Evolutionary conservation across 53 echinoderm and acorn worm genomes (phyloP).

Genomic region (Mesocentrotus franciscanus): DNA sequence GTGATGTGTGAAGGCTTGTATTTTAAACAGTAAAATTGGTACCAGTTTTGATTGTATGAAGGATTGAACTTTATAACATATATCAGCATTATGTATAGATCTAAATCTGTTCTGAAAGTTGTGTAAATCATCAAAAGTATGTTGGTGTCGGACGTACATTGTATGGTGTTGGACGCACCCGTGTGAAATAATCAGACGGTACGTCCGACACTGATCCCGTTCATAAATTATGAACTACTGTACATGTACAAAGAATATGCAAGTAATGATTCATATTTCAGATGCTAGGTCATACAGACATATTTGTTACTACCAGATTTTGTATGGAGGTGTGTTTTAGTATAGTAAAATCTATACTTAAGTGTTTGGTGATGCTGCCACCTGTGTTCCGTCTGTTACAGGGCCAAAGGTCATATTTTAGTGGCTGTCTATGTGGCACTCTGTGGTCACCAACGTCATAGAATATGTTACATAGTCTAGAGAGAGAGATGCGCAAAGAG

Average conservation of each 20-base stretch:
- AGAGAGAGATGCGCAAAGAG: too few species aligned
- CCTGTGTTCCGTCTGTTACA: too few species aligned
- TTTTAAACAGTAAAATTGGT: too few species aligned
- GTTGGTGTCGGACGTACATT: constrained; percentile 28
- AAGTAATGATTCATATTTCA: constrained; percentile 27
- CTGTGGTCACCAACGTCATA: too few species aligned
- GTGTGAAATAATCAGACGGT: constrained; percentile 23
- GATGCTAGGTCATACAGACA: constrained; percentile 1
- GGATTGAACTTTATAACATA: constrained; percentile 27
- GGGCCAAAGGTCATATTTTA: too few species aligned
- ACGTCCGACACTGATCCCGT: constrained; percentile 18
- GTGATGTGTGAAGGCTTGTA: too few species aligned
- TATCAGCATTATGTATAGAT: constrained; percentile 18
- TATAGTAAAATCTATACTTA: too few species aligned
- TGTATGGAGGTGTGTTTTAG: too few species aligned
- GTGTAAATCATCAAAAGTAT: constrained; percentile 27
- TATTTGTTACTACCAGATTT: not conserved
- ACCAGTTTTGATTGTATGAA: constrained; percentile 31
- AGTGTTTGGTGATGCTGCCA: too few species aligned
- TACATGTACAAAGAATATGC: constrained; percentile 9
- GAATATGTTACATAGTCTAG: too few species aligned
- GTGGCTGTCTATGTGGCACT: too few species aligned
- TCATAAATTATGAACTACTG: not conserved
- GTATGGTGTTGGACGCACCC: constrained; percentile 28
- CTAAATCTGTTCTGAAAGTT: constrained; percentile 29